Evolutionary conservation across 2,888 invertebrate species (phyloP), one percentile per base, ranked within the genome.

Genomic region (Lepidochrysops patricia): DNA sequence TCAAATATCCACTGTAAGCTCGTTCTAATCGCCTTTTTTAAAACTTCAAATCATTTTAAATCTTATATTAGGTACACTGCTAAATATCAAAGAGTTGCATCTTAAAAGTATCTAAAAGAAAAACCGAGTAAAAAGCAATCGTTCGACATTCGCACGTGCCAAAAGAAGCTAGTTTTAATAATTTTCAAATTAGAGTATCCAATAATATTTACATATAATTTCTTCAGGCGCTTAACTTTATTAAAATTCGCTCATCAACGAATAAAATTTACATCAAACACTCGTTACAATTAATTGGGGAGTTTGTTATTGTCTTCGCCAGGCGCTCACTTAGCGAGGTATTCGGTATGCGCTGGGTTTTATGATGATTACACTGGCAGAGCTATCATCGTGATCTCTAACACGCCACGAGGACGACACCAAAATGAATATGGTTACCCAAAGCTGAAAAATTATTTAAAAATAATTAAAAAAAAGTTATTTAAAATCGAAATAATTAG

Each of bases 191-290:
- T 7, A 19, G 15, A 19, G 25, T 23, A 49, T 49, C 25, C 23
- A 25, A 25, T 25, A 49, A 49, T 49, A 50, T 26, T 26, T 26
- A 26, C 50, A 43, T 50, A 50, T 13, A 50, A 50, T 50, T 19
- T 50, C 50, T 25, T 26, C 3, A 29, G 19, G 52, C 19, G 54
- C 54, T 54, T 32, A 15, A 54, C 32, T 32, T 54, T 54, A 54
- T 54, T 54, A 54, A 54, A 52, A 54, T 54, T 54, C 32, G 54
- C 29, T 54, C 54, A 54, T 54, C 54, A 54, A 32, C 54, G 54
- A 54, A 54, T 54, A 54, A 54, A 54, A 54, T 54, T 54, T 32
- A 32, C 54, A 54, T 54, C 32, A 54, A 54, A 54, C 54, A 32
- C 54, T 32, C 54, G 54, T 54, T 54, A 54, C 29, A 54, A 54